Conservation (phyloP, 2,113 vertebrate genomes). For the Atrichornis clamosus region DNA sequence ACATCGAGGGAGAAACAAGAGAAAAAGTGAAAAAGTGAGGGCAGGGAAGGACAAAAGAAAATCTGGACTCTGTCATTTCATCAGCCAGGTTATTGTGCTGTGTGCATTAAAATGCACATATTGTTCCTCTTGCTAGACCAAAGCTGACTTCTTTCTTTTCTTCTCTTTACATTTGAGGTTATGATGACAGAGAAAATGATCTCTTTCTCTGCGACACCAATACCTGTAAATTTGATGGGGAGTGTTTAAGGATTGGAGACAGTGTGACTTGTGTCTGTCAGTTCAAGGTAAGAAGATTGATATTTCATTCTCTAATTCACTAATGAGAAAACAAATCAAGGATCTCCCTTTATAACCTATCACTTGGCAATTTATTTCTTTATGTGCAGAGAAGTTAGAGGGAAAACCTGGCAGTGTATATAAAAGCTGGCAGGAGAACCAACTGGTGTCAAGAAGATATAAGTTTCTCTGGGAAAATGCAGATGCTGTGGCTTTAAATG, state of each 20-base stretch:
- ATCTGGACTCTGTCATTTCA: background rate
- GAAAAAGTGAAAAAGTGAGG: slow-evolving; percentile 7
- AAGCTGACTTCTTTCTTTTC: slow-evolving; percentile 28
- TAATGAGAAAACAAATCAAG: slow-evolving; percentile 55
- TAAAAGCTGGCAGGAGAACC: slow-evolving; percentile 59
- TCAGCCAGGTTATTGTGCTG: slow-evolving; percentile 4
- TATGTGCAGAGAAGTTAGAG: slow-evolving; percentile 38
- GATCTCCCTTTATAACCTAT: slow-evolving; percentile 35
- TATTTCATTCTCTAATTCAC: slow-evolving; percentile 51
- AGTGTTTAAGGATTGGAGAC: slow-evolving; percentile 97
- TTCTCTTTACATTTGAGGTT: slow-evolving; percentile 83
- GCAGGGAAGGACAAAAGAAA: slow-evolving; percentile 33
- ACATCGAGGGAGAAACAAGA: background rate
- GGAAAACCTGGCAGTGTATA: slow-evolving; percentile 45
- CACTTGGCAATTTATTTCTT: slow-evolving; percentile 58
- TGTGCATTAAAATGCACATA: background rate
- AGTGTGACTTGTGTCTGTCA: slow-evolving; percentile 98
- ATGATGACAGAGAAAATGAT: slow-evolving; percentile 97
- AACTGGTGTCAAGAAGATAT: slow-evolving; percentile 65
- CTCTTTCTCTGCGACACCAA: slow-evolving; percentile 98
- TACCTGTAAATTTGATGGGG: slow-evolving; percentile 98
- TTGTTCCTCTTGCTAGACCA: slow-evolving; percentile 16
- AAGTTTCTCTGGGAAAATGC: slow-evolving; percentile 48
- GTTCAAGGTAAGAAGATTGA: slow-evolving; percentile 90
- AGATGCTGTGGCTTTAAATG: slow-evolving; percentile 46